Conservation (phyloP, 2,113 vertebrate genomes). For the Carassius auratus region DNA sequence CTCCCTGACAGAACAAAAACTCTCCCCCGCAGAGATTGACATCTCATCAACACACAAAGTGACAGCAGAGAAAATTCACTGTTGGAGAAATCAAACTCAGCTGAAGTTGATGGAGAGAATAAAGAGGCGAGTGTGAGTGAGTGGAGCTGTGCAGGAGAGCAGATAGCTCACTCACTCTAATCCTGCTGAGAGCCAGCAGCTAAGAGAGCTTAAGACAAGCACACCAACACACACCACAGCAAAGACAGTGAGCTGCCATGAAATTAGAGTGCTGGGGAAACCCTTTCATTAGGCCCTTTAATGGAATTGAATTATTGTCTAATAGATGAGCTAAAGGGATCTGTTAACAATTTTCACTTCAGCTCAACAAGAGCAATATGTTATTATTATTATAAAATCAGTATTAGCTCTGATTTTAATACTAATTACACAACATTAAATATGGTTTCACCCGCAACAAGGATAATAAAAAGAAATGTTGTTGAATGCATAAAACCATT, state of each 20-base stretch:
- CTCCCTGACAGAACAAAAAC: constrained; percentile 30
- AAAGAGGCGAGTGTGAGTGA: constrained; percentile 32
- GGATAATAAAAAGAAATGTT: not conserved
- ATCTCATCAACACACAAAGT: constrained; percentile 37
- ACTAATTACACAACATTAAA: not conserved
- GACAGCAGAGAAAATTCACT: constrained; percentile 16
- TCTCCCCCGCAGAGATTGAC: constrained; percentile 14
- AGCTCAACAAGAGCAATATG: too few relatives aligned
- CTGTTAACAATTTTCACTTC: too few relatives aligned
- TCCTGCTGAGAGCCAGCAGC: constrained; percentile 29
- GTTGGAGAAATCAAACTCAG: constrained; percentile 33
- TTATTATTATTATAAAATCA: not conserved
- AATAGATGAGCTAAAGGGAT: too few relatives aligned
- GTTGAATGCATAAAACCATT: too few relatives aligned
- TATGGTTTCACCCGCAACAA: not conserved
- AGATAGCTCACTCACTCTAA: constrained; percentile 29
- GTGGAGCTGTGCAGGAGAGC: constrained; percentile 15
- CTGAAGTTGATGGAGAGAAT: constrained; percentile 36
- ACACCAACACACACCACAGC: not conserved
- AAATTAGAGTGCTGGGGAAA: not conserved
- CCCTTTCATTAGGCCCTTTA: too few relatives aligned
- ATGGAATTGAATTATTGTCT: too few relatives aligned
- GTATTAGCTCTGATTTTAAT: not conserved
- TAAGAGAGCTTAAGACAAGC: constrained; percentile 12
- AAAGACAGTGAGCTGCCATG: not conserved